phyloP scores from a whole-genome alignment of 2,888 invertebrate species.

The Embidobia sp. region DNA sequence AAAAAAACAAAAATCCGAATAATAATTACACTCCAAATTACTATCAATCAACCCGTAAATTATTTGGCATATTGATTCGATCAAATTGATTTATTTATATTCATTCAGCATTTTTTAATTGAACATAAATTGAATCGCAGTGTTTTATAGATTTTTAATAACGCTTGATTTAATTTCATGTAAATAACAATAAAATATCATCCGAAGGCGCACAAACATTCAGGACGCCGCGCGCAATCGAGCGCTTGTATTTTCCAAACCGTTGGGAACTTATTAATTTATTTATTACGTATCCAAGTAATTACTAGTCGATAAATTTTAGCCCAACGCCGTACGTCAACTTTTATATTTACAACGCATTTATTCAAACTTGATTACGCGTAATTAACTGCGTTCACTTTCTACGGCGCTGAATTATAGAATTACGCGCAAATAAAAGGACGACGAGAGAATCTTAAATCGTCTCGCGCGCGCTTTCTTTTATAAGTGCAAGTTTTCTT shows the following conservation, averaged over 20 bases:
- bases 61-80: conserved; percentile 3
- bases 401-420: background rate
- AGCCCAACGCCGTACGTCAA: background rate
- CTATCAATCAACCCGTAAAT: background rate
- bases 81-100: conserved; percentile 14
- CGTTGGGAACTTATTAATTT: conserved; percentile 3
- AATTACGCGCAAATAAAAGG: no score
- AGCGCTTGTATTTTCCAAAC: conserved; percentile 5
- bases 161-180: conserved; percentile 13
- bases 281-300: conserved; percentile 11
- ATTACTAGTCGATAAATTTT: background rate
- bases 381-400: background rate
- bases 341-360: background rate
- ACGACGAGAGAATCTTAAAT: no score
- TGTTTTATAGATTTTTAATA: conserved; percentile 11
- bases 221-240: background rate
- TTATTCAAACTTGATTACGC: background rate
- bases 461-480: background rate
- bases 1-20: background rate
- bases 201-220: conserved; percentile 6
- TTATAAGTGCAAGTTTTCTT: background rate
- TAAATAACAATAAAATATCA: conserved; percentile 16
- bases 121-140: conserved; percentile 15
- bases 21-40: conserved; percentile 6
- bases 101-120: conserved; percentile 2